Percentiles rank a stretch among this genome's conserved stretches.
These are phyloP conservation scores for Harlomillsia oculata DNA, from an alignment of 1,140 invertebrate species.

Conservation along the genomic window DNA sequence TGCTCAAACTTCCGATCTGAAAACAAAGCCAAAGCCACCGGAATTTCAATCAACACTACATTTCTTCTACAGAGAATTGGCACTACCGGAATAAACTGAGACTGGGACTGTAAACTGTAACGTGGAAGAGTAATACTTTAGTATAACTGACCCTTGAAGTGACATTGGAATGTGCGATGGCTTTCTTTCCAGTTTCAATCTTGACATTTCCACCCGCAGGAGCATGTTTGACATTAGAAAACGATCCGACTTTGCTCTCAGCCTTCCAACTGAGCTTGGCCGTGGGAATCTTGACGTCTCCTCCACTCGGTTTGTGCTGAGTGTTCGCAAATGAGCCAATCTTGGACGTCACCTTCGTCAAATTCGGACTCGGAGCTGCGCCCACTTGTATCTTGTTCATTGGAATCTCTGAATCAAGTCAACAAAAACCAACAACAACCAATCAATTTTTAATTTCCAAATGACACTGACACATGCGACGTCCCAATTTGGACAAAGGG, in stretches of 20 bases:
- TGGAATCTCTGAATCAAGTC: conserved; percentile 55
- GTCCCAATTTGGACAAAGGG: too few relatives aligned
- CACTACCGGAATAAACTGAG: not conserved
- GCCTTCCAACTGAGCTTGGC: conserved; percentile 86
- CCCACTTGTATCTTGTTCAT: conserved; percentile 91
- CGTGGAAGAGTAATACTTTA: too few relatives aligned
- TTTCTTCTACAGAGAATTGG: not conserved
- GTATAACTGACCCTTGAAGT: too few relatives aligned
- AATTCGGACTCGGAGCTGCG: conserved; percentile 75
- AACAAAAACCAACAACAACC: not conserved
- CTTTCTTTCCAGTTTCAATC: conserved; percentile 56
- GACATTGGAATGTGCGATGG: conserved; percentile 42
- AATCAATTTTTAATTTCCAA: too few relatives aligned
- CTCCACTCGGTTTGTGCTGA: conserved; percentile 74
- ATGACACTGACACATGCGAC: too few relatives aligned
- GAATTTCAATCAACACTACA: not conserved
- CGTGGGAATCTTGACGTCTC: conserved; percentile 79
- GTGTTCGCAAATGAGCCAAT: conserved; percentile 90
- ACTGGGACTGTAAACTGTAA: not conserved
- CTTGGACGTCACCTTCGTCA: conserved; percentile 83
- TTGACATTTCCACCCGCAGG: conserved; percentile 84
- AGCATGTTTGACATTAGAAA: conserved; percentile 86
- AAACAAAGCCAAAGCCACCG: conserved; percentile 10
- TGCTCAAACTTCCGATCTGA: conserved; percentile 79
- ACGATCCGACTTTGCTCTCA: conserved; percentile 82